Evolutionary conservation across 2,113 vertebrate species (phyloP).

Genomic region (Miniopterus natalensis): DNA sequence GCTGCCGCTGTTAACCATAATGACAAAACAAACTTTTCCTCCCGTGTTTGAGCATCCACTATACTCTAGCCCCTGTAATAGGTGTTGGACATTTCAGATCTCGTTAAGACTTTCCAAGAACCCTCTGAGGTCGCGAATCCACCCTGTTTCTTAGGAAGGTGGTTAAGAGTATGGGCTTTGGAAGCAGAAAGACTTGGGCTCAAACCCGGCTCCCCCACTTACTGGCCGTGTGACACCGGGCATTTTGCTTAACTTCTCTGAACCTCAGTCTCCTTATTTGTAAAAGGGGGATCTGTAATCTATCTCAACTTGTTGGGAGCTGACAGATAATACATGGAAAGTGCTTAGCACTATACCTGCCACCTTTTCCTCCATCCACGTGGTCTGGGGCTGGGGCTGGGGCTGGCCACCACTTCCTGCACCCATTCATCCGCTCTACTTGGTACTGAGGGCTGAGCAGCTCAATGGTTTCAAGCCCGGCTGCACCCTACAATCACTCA

Average conservation of each 20-base stretch:
- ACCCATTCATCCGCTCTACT: fast-evolving
- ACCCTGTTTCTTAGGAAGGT: not conserved
- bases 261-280: not conserved
- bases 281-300: not conserved
- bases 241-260: not conserved
- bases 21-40: not conserved
- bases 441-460: too few relatives aligned
- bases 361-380: too few relatives aligned
- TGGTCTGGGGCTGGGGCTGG: too few relatives aligned
- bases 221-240: not conserved
- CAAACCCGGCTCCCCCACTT: not conserved
- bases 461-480: not conserved
- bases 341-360: not conserved
- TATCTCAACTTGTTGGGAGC: not conserved
- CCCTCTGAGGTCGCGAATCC: not conserved
- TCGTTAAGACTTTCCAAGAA: too few relatives aligned
- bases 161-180: not conserved
- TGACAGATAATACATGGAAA: not conserved
- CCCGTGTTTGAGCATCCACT: not conserved
- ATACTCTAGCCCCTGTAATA: not conserved
- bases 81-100: not conserved
- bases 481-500: not conserved
- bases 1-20: not conserved
- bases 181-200: not conserved
- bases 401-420: fast-evolving